Conservation (phyloP, 2,888 invertebrate genomes). For the Dysmachus trigonus region DNA sequence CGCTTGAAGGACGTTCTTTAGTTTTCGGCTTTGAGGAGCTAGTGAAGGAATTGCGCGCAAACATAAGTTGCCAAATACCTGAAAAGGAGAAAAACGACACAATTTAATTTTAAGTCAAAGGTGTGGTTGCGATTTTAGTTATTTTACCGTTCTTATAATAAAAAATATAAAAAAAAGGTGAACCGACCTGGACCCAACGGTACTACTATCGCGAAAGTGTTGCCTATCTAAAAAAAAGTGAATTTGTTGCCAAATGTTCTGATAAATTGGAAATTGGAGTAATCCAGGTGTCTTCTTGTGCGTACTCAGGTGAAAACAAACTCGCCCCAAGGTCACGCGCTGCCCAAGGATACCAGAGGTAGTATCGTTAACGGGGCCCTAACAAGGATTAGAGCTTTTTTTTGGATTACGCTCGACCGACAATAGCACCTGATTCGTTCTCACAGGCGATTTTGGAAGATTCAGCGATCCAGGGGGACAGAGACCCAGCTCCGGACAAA, state of each 20-base stretch:
- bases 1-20: neutral
- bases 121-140: neutral
- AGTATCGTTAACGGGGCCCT: neutral
- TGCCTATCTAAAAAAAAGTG: neutral
- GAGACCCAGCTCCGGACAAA: neutral
- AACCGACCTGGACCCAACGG: neutral
- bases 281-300: neutral
- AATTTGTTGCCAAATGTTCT: neutral
- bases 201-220: neutral
- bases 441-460: neutral
- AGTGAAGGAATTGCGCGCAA: constrained; percentile 6
- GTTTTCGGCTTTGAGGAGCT: neutral
- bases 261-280: neutral
- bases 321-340: neutral
- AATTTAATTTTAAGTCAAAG: neutral
- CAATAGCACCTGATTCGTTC: neutral
- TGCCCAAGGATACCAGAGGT: neutral
- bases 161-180: neutral
- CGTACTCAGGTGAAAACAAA: neutral
- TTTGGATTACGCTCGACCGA: neutral
- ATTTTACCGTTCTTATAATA: neutral
- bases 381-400: neutral
- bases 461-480: neutral
- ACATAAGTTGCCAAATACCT: neutral
- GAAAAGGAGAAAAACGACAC: neutral